phyloP scores from a whole-genome alignment of 2,888 invertebrate genomes.

The Scaptomyza tumidula region DNA sequence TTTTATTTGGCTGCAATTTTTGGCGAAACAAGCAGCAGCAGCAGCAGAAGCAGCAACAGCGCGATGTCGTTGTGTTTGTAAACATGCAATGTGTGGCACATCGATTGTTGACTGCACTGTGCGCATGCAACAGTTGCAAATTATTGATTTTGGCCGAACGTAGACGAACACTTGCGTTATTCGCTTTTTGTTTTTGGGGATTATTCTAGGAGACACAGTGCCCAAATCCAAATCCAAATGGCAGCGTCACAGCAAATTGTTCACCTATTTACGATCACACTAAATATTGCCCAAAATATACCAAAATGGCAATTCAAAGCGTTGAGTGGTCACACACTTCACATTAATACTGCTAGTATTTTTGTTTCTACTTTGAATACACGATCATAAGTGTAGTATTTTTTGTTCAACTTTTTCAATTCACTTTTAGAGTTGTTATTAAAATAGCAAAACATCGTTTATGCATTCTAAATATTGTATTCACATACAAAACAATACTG shows the following conservation, averaged over 20 bases:
- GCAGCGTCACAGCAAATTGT: slow-evolving; percentile 61
- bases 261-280: slow-evolving; percentile 59
- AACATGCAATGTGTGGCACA: slow-evolving; percentile 65
- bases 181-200: slow-evolving; percentile 36
- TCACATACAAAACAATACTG: not conserved
- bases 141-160: slow-evolving; percentile 29
- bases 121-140: slow-evolving; percentile 56
- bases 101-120: slow-evolving; percentile 40
- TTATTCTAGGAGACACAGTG: slow-evolving; percentile 47
- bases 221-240: slow-evolving; percentile 56
- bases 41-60: slow-evolving; percentile 30
- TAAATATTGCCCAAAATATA: slow-evolving; percentile 54
- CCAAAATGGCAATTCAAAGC: slow-evolving; percentile 18
- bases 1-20: slow-evolving; percentile 48
- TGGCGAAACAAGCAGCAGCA: slow-evolving; percentile 45
- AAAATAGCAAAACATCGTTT: not conserved
- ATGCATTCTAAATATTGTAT: not conserved
- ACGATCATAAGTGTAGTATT: slow-evolving; percentile 9
- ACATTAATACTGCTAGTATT: slow-evolving; percentile 2
- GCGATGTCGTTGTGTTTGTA: slow-evolving; percentile 57
- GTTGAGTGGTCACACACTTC: slow-evolving; percentile 34
- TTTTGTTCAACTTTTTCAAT: not conserved
- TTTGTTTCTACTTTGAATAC: not conserved
- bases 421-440: not conserved
- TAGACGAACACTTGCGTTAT: slow-evolving; percentile 29